Base-by-base conservation (phyloP, 2,797 vertebrate genomes). In the Adelosebastes latens region DNA sequence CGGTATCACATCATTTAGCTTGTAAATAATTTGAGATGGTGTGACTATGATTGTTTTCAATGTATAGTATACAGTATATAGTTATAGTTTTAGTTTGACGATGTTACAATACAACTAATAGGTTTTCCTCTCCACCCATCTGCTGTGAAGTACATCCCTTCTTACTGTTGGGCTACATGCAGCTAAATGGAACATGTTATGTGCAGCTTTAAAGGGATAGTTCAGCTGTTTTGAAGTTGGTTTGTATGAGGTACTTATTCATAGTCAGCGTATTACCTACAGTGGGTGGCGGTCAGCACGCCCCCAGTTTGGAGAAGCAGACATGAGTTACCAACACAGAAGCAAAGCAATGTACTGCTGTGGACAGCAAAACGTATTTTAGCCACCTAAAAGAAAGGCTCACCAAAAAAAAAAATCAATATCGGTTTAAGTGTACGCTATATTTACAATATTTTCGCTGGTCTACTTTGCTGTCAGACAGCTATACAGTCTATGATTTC, bases 361-460 rank as follows among this genome's bases (percentile, higher is more conserved):
- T 46, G 42, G 42, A 46, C 36, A 16, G 14, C 13, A 42, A 42
- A 16, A 42, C 0, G 39, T 42, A 16, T 42, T 42, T 16, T 42
- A 42, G 39, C 39, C 39, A 16, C 14, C 39, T 42, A 42, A 42
- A 42, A 0, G 39, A 42, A 42, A 42, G 39, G 39, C 14, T 39
- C 36, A 39, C 0, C 0, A 39, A 39, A 39, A 39, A 13, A 36
- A 42, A 42, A 42, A 42, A 16, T 16, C 39, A 42, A 0, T 16
- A 0, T 42, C 39, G 6, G 39, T 42, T 42, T 14, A 42, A 42
- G 39, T 42, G 39, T 42, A 42, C 6, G 42, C 42, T 46, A 46
- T 18, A 46, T 46, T 46, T 46, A 46, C 14, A 46, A 46, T 46
- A 46, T 46, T 46, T 46, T 46, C 16, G 0, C 14, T 0, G 3